Evolutionary conservation across 2,113 vertebrate genomes (phyloP), one percentile per base, ranked within the genome.

Genomic region (Urocynchramus pylzowi): DNA sequence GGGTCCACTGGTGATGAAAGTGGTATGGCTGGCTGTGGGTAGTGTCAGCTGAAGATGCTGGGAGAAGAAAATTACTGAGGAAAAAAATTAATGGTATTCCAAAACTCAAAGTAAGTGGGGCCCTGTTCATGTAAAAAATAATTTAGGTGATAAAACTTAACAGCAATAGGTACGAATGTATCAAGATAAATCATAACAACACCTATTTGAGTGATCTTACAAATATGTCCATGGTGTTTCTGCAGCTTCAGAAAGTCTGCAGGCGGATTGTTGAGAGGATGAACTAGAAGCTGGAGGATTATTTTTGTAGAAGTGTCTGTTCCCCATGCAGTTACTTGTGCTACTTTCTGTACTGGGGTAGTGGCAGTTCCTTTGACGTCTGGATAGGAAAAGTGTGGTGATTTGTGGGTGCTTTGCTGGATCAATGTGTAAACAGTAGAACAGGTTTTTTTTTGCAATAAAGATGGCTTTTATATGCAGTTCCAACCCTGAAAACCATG

Each of bases 121-220:
- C 16, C 6, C 13, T 44, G 4, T 41, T 74, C 1, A 27, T 70
- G 53, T 35, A 39, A 54, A 80, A 73, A 63, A 54, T 1, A 49
- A 67, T n/a, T 70, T 28, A 37, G 17, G 17, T 54, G 30, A 68
- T 68, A 53, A 71, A 94, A 57, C 9, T 44, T 64, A 17, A 71
- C 18, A 1, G 1, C 22, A 71, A 3, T 39, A 21, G 35, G 3
- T 56, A 37, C 1, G 1, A 13, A 37, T 24, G 13, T n/a, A 53
- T 82, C 42, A 63, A 93, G 65, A 63, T 23, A 68, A 91, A 37
- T 60, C 18, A 20, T 33, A 87, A 16, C 18, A 75, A 52, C 6
- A 3, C 18, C 8, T 64, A 3, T 54, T 59, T 69, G 24, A 59
- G 13, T 37, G 56, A 56, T 63, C 68, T 65, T 47, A 44, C 4